These are phyloP conservation scores for Rhabdomys pumilio DNA, from an alignment of 2,797 vertebrate genomes.

Conservation along the genomic window DNA sequence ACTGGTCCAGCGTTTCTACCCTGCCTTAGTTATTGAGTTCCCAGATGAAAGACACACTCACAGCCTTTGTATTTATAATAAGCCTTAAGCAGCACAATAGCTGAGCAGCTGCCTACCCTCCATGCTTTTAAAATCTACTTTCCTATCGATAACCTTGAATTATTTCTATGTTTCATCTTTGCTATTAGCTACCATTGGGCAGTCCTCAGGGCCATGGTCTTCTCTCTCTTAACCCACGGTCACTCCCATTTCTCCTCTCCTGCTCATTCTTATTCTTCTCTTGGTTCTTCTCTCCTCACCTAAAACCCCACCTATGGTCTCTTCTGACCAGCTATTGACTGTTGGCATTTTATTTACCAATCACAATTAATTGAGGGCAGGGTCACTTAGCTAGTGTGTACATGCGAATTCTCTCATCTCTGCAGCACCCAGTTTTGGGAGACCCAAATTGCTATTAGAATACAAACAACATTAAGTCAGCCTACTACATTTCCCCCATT, in stretches of 20 bases:
- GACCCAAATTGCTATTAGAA: not conserved
- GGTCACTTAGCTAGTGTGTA: not conserved
- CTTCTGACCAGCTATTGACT: not conserved
- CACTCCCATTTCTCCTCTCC: not conserved
- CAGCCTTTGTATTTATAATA: too few species aligned
- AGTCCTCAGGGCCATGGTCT: not conserved
- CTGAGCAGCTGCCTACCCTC: too few species aligned
- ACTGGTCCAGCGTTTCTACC: too few species aligned
- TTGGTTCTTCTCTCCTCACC: not conserved
- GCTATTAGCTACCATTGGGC: too few species aligned
- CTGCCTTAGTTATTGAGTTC: too few species aligned
- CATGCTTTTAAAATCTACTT: too few species aligned
- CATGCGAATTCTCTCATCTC: not conserved
- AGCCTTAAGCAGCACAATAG: too few species aligned
- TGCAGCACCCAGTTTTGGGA: not conserved
- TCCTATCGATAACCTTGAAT: too few species aligned
- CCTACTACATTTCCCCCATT: not conserved
- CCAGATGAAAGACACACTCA: too few species aligned
- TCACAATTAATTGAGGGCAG: not conserved
- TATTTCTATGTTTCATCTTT: too few species aligned
- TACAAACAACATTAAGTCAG: not conserved
- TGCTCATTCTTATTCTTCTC: not conserved
- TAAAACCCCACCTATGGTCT: not conserved
- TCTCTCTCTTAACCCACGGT: not conserved
- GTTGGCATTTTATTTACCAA: not conserved